Percentiles rank a stretch among this genome's conserved stretches.
These are phyloP conservation scores for Zosterops pallidus DNA, from an alignment of 2,113 vertebrate species.

Conservation along the genomic window DNA sequence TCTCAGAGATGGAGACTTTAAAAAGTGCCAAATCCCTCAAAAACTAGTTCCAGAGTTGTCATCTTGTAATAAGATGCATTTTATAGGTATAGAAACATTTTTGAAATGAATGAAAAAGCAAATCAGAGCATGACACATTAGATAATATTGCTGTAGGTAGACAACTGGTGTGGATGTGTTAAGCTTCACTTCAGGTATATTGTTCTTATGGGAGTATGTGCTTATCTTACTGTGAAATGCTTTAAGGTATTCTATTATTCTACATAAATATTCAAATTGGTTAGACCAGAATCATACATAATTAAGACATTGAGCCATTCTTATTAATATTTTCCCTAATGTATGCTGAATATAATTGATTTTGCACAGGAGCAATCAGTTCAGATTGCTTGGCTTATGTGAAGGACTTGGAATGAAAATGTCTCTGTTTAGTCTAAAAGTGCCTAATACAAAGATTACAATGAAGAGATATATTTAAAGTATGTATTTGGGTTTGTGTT, in stretches of 20 bases:
- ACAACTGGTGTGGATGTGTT: background rate
- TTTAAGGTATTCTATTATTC: background rate
- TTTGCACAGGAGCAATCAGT: background rate
- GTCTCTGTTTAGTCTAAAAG: background rate
- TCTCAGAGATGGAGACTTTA: background rate
- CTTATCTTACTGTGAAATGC: background rate
- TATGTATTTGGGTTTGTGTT: background rate
- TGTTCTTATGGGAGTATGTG: background rate
- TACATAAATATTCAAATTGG: background rate
- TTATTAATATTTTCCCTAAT: background rate
- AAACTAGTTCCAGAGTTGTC: background rate
- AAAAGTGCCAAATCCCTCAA: background rate
- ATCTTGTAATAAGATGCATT: background rate
- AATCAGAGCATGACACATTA: background rate
- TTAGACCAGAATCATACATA: background rate
- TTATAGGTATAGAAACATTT: background rate
- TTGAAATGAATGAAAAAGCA: background rate
- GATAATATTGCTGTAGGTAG: background rate
- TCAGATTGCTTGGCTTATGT: background rate
- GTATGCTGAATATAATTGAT: background rate
- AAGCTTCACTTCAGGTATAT: background rate
- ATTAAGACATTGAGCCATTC: background rate
- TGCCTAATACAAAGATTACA: background rate
- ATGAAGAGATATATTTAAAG: background rate
- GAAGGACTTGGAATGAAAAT: background rate